Conservation (phyloP, 2,113 vertebrate species). For the Smithornis capensis region DNA sequence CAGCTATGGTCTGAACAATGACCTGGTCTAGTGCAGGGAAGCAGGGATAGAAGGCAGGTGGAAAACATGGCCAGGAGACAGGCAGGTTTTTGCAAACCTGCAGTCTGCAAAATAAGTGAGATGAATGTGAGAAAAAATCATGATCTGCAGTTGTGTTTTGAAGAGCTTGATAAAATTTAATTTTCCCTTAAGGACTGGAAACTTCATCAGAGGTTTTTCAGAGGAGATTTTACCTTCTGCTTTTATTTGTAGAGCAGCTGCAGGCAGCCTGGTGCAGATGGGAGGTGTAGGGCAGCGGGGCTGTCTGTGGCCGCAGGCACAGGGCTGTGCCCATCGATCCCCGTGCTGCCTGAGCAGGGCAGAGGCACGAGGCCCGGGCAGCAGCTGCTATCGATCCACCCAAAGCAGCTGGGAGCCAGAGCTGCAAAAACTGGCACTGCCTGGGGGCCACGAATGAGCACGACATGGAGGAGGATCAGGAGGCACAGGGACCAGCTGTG, state of each 20-base stretch:
- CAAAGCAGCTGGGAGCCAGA: background rate
- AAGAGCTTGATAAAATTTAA: background rate
- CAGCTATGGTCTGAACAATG: background rate
- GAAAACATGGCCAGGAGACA: background rate
- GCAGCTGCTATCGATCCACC: background rate
- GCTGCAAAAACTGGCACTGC: background rate
- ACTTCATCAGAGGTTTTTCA: background rate
- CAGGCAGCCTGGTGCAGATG: background rate
- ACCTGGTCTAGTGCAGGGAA: background rate
- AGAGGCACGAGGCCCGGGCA: background rate
- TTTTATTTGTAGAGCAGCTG: background rate
- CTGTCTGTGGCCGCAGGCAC: rapidly evolving
- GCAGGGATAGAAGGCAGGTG: background rate
- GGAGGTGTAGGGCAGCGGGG: background rate
- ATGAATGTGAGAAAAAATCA: background rate
- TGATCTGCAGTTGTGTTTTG: background rate
- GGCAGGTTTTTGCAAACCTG: background rate
- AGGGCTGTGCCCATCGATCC: background rate
- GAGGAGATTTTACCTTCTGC: background rate
- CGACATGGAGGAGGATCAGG: background rate
- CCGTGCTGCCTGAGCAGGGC: background rate
- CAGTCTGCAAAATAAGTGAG: background rate
- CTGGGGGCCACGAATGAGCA: rapidly evolving
- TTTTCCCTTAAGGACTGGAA: background rate
- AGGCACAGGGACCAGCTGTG: background rate